Conservation (phyloP, 2,113 vertebrate genomes). For the Vulpes lagopus region DNA sequence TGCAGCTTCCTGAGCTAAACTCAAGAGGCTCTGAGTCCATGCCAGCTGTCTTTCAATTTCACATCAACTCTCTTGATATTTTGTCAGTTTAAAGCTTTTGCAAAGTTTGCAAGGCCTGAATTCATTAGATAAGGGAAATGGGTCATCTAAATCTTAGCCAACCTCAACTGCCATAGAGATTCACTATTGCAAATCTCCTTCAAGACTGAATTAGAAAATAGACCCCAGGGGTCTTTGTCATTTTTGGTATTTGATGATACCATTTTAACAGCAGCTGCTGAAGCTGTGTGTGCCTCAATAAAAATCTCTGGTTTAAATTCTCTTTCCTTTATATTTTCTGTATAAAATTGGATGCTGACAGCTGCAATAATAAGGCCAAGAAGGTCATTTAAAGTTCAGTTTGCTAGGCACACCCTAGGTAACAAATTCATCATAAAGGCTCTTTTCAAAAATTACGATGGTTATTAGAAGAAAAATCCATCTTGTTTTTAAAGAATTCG, state of each 20-base stretch:
- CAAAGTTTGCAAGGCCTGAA: slow-evolving; percentile 77
- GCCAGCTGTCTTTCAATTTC: slow-evolving; percentile 77
- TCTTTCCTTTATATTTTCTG: slow-evolving; percentile 71
- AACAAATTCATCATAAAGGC: slow-evolving; percentile 33
- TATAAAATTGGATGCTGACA: slow-evolving; percentile 58
- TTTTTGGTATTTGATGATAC: slow-evolving; percentile 64
- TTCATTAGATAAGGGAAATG: slow-evolving; percentile 83
- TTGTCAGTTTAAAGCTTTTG: slow-evolving; percentile 79
- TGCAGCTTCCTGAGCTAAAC: slow-evolving; percentile 72
- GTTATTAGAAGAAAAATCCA: slow-evolving; percentile 55
- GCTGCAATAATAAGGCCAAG: slow-evolving; percentile 39
- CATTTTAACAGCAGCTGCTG: slow-evolving; percentile 72
- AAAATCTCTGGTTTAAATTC: slow-evolving; percentile 72
- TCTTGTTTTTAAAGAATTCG: slow-evolving; percentile 58
- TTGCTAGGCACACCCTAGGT: neutral
- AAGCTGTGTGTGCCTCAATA: slow-evolving; percentile 58
- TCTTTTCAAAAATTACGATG: slow-evolving; percentile 53
- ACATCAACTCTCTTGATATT: slow-evolving; percentile 71
- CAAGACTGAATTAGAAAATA: slow-evolving; percentile 77
- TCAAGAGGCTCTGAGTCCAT: slow-evolving; percentile 25
- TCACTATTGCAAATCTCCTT: slow-evolving; percentile 68
- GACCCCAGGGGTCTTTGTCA: slow-evolving; percentile 66
- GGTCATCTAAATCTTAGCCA: slow-evolving; percentile 73
- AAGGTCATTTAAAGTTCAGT: slow-evolving; percentile 61
- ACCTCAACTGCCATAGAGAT: slow-evolving; percentile 61